Conservation (phyloP, 2,113 vertebrate genomes). For the Oryzias melastigma region DNA sequence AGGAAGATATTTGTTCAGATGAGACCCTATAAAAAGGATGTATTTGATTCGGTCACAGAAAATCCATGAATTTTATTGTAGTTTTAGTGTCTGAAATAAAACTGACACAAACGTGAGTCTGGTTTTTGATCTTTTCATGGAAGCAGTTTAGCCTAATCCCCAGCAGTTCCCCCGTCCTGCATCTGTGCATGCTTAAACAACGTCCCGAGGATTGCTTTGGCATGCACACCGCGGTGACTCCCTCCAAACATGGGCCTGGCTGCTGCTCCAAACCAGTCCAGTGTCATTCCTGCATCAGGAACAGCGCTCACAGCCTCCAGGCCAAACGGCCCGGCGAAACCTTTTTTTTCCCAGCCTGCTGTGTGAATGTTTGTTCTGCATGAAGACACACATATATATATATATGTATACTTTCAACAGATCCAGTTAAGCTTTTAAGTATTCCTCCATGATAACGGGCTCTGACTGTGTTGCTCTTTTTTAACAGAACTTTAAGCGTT, state of each 20-base stretch:
- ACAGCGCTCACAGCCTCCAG: slow-evolving; percentile 57
- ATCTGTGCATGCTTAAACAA: slow-evolving; percentile 46
- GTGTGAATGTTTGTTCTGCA: slow-evolving; percentile 29
- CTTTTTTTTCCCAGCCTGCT: slow-evolving; percentile 27
- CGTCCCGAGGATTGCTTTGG: slow-evolving; percentile 41
- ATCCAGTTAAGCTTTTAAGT: no score
- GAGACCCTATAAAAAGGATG: no score
- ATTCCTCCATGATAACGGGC: no score
- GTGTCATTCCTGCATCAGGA: slow-evolving; percentile 78
- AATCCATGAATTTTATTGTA: no score
- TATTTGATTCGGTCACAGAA: no score
- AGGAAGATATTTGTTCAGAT: no score
- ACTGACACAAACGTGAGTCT: no score
- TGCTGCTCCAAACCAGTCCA: slow-evolving; percentile 73
- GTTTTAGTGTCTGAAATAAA: no score
- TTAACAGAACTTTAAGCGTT: no score
- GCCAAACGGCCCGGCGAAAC: slow-evolving; percentile 66
- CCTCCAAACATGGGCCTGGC: slow-evolving; percentile 20
- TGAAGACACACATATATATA: slow-evolving; percentile 1
- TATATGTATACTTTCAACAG: background rate
- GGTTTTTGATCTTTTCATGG: background rate
- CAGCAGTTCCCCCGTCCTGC: slow-evolving; percentile 7
- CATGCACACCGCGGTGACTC: slow-evolving; percentile 48
- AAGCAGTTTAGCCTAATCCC: background rate
- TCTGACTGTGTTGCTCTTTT: no score